A percentile compares a stretch with the other conserved stretches of the same genome.
Evolutionary conservation across 2,888 invertebrate genomes (phyloP).

Genomic region (Leptopterna dolabrata): DNA sequence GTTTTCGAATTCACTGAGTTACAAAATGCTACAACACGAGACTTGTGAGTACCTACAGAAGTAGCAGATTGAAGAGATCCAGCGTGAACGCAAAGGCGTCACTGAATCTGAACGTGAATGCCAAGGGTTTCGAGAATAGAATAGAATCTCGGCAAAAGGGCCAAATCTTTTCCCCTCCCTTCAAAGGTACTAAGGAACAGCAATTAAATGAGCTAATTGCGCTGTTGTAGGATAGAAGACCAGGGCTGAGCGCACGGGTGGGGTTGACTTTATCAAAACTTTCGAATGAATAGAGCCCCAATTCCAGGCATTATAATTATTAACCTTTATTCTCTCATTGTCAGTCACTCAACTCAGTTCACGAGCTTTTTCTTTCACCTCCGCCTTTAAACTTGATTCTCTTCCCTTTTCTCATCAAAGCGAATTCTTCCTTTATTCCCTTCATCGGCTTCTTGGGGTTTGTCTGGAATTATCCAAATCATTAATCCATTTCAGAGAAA

Average conservation of each 20-base stretch:
- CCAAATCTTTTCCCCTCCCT: not conserved
- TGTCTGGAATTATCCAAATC: not conserved
- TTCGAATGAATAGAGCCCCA: conserved; percentile 22
- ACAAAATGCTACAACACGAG: not conserved
- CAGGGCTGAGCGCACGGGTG: not conserved
- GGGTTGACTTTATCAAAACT: conserved; percentile 24
- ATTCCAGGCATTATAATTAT: conserved; percentile 32
- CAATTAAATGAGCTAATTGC: conserved; percentile 37
- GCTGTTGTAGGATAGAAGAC: conserved; percentile 20
- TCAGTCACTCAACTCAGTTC: not conserved
- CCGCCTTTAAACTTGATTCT: not conserved
- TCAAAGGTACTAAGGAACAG: conserved; percentile 21
- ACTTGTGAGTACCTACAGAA: not conserved
- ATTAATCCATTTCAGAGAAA: not conserved
- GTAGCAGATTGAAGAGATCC: not conserved
- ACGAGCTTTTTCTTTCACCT: not conserved
- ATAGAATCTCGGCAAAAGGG: not conserved
- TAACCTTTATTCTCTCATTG: conserved; percentile 4
- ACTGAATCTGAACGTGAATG: not conserved
- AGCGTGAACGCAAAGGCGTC: not conserved
- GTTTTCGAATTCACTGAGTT: too few relatives aligned
- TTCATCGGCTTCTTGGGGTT: not conserved
- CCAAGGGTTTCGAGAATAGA: not conserved
- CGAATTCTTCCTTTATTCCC: not conserved
- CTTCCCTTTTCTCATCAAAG: not conserved